Evolutionary conservation across 2,797 vertebrate genomes (phyloP).

Genomic region (Pagetopsis macropterus): DNA sequence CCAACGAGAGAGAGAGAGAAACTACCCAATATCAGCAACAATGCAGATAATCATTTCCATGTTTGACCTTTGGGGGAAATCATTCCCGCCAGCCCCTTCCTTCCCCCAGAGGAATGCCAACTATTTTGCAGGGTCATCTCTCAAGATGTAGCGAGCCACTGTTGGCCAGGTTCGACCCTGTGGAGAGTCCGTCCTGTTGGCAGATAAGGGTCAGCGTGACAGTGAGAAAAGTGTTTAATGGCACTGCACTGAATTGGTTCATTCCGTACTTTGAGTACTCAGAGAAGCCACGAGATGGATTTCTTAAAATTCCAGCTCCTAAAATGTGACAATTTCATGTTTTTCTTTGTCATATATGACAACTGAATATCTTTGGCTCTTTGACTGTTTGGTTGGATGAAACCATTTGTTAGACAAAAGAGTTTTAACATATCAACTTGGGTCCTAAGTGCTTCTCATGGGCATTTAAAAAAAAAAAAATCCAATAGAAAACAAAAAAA

Average conservation of each 20-base stretch:
- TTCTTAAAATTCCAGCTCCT: not conserved
- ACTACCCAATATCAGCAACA: conserved; percentile 46
- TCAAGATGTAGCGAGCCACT: conserved; percentile 20
- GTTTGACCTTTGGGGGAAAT: conserved; percentile 62
- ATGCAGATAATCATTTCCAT: conserved; percentile 66
- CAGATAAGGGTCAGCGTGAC: conserved; percentile 42
- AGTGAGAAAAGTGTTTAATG: conserved; percentile 36
- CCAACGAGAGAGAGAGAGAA: conserved; percentile 3
- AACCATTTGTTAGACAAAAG: not conserved
- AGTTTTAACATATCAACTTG: not conserved
- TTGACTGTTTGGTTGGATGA: not conserved
- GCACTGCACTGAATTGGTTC: not conserved
- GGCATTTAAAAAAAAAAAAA: not conserved
- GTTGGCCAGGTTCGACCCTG: conserved; percentile 16
- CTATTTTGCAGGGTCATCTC: conserved; percentile 62
- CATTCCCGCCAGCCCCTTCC: conserved; percentile 20
- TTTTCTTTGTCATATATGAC: not conserved
- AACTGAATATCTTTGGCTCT: not conserved
- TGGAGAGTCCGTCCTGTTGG: conserved; percentile 14
- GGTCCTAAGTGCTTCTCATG: not conserved
- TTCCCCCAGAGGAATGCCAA: conserved; percentile 54
- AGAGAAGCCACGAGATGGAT: too few species aligned
- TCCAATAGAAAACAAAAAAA: not conserved
- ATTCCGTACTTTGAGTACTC: not conserved
- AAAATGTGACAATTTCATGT: not conserved